Evolutionary conservation across 1,140 invertebrate genomes (phyloP).

Genomic region (Trichonephila inaurata): DNA sequence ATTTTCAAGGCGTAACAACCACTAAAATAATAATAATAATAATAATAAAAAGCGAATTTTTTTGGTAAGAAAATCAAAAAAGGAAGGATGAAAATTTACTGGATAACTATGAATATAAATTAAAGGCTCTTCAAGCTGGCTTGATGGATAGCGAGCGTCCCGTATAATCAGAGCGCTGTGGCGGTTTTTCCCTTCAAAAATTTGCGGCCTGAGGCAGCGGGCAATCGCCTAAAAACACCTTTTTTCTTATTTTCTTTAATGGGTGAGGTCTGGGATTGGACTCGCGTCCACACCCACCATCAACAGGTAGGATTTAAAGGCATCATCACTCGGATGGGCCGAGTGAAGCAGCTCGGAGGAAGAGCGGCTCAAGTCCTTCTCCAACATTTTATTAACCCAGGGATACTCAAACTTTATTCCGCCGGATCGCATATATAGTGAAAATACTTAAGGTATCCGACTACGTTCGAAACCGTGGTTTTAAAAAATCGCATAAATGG

Average conservation of each 20-base stretch:
- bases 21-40: constrained; percentile 36
- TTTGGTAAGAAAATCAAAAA: not conserved
- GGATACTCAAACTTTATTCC: too few relatives aligned
- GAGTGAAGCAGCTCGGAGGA: not conserved
- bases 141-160: constrained; percentile 29
- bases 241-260: constrained; percentile 41
- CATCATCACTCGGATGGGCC: constrained; percentile 39
- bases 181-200: constrained; percentile 39
- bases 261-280: constrained; percentile 39
- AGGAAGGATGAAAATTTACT: not conserved
- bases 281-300: constrained; percentile 33
- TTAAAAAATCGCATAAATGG: too few relatives aligned
- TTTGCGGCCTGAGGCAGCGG: constrained; percentile 4
- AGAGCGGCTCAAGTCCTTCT: not conserved
- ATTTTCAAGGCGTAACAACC: constrained; percentile 55
- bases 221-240: constrained; percentile 69
- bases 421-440: too few relatives aligned
- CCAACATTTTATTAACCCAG: too few relatives aligned
- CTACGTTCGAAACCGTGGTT: too few relatives aligned
- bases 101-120: constrained; percentile 69
- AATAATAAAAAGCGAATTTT: not conserved
- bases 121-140: constrained; percentile 45
- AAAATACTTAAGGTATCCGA: too few relatives aligned
- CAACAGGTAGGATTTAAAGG: constrained; percentile 59
- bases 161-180: constrained; percentile 7